Evolutionary conservation across 2,113 vertebrate species (phyloP).

Genomic region (Dasyurus viverrinus): DNA sequence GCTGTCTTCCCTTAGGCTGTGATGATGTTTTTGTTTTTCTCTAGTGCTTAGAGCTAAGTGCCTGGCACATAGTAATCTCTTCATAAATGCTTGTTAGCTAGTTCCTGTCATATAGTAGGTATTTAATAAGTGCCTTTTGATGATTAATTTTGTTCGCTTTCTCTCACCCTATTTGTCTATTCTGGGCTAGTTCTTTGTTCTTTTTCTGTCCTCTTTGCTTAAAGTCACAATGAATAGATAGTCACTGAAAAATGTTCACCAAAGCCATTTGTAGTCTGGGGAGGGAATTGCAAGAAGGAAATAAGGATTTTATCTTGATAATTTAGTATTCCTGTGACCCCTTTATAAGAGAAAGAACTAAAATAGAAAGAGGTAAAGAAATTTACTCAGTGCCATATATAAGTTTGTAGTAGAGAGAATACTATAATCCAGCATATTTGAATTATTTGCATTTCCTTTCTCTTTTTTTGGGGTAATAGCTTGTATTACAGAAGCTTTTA

Average conservation of each 20-base stretch:
- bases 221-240: slow-evolving; percentile 8
- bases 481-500: neutral
- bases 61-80: neutral
- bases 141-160: neutral
- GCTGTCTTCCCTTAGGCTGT: too few relatives aligned
- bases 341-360: slow-evolving; percentile 33
- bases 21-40: neutral
- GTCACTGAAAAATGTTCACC: slow-evolving; percentile 32
- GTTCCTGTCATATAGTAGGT: neutral
- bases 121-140: slow-evolving; percentile 1
- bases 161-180: neutral
- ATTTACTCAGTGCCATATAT: neutral
- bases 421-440: neutral
- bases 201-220: neutral
- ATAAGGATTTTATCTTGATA: slow-evolving; percentile 34
- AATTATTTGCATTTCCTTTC: neutral
- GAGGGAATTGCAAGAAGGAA: slow-evolving; percentile 10
- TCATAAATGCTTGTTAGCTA: neutral
- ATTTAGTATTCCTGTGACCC: slow-evolving; percentile 22
- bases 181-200: slow-evolving; percentile 8
- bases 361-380: slow-evolving; percentile 11
- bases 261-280: slow-evolving; percentile 16
- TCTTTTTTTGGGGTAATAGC: neutral
- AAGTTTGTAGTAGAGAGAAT: neutral
- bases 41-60: neutral